phyloP scores from a whole-genome alignment of 2,113 vertebrate species.

The Poecile atricapillus region DNA sequence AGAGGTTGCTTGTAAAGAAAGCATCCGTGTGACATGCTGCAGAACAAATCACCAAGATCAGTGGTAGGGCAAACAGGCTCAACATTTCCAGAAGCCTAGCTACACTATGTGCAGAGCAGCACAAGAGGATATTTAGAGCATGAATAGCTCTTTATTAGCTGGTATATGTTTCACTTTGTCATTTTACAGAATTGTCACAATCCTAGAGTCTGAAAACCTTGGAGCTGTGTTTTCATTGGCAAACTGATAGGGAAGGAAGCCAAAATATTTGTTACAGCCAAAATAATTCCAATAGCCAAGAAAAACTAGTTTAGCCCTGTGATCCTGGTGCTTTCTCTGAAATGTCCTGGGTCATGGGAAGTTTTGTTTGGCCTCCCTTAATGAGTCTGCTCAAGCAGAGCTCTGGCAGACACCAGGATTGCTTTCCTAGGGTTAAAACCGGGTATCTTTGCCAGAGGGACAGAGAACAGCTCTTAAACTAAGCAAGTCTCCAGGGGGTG shows the following conservation, averaged over 20 bases:
- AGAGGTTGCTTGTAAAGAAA: not conserved
- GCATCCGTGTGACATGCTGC: not conserved
- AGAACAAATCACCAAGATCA: not conserved
- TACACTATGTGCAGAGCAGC: not conserved
- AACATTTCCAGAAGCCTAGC: not conserved
- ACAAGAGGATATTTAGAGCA: conserved; percentile 19
- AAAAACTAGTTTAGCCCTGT: conserved; percentile 41
- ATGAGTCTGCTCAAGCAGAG: not conserved
- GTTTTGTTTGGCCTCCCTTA: conserved; percentile 24
- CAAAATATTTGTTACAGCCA: conserved; percentile 62
- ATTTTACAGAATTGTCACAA: conserved; percentile 57
- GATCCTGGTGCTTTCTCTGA: conserved; percentile 48
- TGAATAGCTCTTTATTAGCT: conserved; percentile 63
- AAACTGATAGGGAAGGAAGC: conserved; percentile 45
- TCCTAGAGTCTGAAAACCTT: conserved; percentile 19
- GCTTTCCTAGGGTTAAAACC: not conserved
- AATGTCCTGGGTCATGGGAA: conserved; percentile 47
- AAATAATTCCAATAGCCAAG: conserved; percentile 56
- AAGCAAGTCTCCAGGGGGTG: not conserved
- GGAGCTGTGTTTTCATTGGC: conserved; percentile 67
- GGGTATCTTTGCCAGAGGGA: not conserved
- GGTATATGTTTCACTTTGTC: conserved; percentile 43
- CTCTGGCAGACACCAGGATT: not conserved
- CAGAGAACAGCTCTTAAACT: not conserved
- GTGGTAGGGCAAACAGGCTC: not conserved